Evolutionary conservation across 1,140 invertebrate species (phyloP).

Genomic region (Drosophila suzukii): DNA sequence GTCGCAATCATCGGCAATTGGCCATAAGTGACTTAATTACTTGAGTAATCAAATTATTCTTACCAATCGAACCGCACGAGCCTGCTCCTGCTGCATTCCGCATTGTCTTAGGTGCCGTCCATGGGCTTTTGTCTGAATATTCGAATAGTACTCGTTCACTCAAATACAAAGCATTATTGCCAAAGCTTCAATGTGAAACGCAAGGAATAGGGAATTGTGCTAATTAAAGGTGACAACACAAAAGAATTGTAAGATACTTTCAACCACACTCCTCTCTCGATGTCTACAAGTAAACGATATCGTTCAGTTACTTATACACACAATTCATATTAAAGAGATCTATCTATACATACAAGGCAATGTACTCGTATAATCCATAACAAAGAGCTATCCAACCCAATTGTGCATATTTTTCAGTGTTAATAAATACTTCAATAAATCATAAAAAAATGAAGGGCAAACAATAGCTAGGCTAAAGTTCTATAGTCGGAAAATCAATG

Average conservation of each 20-base stretch:
- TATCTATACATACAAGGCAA: conserved; percentile 21
- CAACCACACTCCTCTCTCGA: conserved; percentile 30
- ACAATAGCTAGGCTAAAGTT: conserved; percentile 69
- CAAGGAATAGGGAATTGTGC: conserved; percentile 19
- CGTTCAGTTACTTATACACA: conserved; percentile 49
- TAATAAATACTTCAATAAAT: conserved; percentile 32
- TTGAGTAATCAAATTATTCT: conserved; percentile 30
- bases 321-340: conserved; percentile 13
- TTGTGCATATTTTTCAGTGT: conserved; percentile 79
- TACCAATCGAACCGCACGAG: not conserved
- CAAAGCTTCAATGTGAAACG: conserved; percentile 59
- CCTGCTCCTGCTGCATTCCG: conserved; percentile 40
- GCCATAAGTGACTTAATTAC: conserved; percentile 37
- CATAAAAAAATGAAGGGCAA: conserved; percentile 1
- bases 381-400: conserved; percentile 76
- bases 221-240: conserved; percentile 12
- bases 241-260: conserved; percentile 46
- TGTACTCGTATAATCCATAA: conserved; percentile 54
- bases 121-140: conserved; percentile 79
- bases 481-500: conserved; percentile 7
- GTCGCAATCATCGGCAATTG: conserved; percentile 29
- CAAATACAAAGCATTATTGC: conserved; percentile 55
- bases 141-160: conserved; percentile 44
- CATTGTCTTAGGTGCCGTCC: conserved; percentile 82
- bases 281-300: conserved; percentile 23